A percentile compares a stretch with the other conserved stretches of the same genome.
Conservation (phyloP, 2,113 vertebrate genomes). For the Colossoma macropomum region DNA sequence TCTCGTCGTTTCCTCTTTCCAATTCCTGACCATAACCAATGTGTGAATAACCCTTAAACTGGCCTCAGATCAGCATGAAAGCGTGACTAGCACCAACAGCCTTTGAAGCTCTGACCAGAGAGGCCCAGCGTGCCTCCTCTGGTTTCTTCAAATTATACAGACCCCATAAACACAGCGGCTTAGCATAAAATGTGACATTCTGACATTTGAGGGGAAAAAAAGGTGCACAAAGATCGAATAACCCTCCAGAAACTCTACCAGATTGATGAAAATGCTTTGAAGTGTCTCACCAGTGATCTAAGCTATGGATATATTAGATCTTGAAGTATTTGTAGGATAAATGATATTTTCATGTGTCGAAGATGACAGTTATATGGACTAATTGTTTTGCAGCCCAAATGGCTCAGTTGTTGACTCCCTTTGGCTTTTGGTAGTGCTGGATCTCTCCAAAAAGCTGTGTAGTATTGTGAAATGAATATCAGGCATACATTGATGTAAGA, state of each 20-base stretch:
- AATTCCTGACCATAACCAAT: conserved; percentile 12
- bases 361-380: background rate
- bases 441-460: background rate
- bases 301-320: background rate
- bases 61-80: conserved; percentile 23
- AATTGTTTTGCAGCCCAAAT: background rate
- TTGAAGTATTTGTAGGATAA: conserved; percentile 6
- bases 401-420: background rate
- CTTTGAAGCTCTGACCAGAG: conserved; percentile 45
- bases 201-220: conserved; percentile 56
- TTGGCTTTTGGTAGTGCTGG: background rate
- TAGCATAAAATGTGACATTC: conserved; percentile 53
- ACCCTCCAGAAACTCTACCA: conserved; percentile 8
- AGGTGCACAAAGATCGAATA: conserved; percentile 20
- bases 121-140: background rate
- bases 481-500: background rate
- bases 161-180: conserved; percentile 43
- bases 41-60: conserved; percentile 14
- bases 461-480: conserved; percentile 5
- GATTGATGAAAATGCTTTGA: conserved; percentile 47
- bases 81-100: background rate
- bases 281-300: conserved; percentile 20
- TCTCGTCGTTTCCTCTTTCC: conserved; percentile 5
- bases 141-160: conserved; percentile 47
- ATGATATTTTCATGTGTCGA: conserved; percentile 2